These are phyloP conservation scores for Sinodicranocentrus sp. DNA, from an alignment of 2,888 invertebrate genomes.

Conservation along the genomic window DNA sequence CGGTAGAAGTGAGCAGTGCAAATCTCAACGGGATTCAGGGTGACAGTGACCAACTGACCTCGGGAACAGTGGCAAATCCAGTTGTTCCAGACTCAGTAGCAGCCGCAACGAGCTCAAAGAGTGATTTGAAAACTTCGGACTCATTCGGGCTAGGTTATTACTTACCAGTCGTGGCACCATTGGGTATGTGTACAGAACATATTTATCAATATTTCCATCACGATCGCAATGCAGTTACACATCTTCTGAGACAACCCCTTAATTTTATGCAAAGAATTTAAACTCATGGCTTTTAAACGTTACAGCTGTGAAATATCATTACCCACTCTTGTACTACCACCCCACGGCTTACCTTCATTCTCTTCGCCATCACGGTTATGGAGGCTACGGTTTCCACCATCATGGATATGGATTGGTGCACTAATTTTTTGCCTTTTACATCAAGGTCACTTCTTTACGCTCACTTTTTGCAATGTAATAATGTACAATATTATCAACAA, in stretches of 20 bases:
- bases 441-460: background rate
- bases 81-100: conserved; percentile 8
- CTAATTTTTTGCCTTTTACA: background rate
- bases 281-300: no score
- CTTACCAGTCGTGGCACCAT: conserved; percentile 31
- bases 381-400: conserved; percentile 50
- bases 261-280: no score
- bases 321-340: conserved; percentile 46
- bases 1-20: background rate
- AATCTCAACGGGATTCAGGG: no score
- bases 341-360: conserved; percentile 49
- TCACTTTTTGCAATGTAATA: conserved; percentile 40
- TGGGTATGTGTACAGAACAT: conserved; percentile 25
- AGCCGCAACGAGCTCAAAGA: conserved; percentile 17
- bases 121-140: conserved; percentile 57
- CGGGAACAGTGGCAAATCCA: conserved; percentile 19
- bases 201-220: no score
- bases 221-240: no score
- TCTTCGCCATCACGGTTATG: conserved; percentile 59
- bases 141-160: conserved; percentile 61
- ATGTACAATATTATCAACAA: conserved; percentile 5
- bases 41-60: conserved; percentile 47
- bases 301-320: conserved; percentile 60
- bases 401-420: conserved; percentile 34
- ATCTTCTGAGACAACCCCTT: no score